A percentile compares a stretch with the other conserved stretches of the same genome.
These are phyloP conservation scores for Parus major DNA, from an alignment of 2,113 vertebrate genomes.

Conservation along the genomic window DNA sequence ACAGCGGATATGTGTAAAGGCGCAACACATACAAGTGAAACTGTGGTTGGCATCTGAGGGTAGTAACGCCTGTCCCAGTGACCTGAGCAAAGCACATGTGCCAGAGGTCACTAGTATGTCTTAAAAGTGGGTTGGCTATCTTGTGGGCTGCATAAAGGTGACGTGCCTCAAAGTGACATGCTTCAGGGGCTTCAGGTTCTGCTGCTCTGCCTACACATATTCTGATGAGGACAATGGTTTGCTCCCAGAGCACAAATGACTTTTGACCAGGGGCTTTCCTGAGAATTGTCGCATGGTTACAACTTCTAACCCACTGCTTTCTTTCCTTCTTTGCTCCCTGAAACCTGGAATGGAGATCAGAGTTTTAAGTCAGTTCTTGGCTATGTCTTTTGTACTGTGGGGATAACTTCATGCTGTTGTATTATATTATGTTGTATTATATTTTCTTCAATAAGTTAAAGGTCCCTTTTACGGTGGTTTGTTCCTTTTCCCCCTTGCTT, in stretches of 20 bases:
- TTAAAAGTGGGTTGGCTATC: not conserved
- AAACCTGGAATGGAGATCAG: not conserved
- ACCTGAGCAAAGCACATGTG: not conserved
- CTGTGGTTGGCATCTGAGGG: not conserved
- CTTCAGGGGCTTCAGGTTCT: not conserved
- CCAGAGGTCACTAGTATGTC: too few relatives aligned
- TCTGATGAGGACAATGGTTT: not conserved
- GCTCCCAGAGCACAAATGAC: not conserved
- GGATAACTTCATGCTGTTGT: not conserved
- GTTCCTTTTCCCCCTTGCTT: too few relatives aligned
- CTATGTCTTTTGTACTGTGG: not conserved
- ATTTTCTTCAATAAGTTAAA: too few relatives aligned
- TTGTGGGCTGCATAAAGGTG: not conserved
- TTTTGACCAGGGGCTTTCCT: not conserved
- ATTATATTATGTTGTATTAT: too few relatives aligned
- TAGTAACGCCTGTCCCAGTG: not conserved
- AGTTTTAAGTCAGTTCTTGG: not conserved
- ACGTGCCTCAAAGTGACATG: not conserved
- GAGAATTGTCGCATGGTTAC: not conserved
- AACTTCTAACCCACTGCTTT: not conserved
- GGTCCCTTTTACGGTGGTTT: too few relatives aligned
- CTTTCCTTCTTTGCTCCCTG: not conserved
- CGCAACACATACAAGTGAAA: not conserved
- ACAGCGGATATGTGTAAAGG: rapidly evolving
- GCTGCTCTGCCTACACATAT: rapidly evolving